Percentiles rank a stretch among this genome's conserved stretches.
phyloP scores from a whole-genome alignment of 2,113 vertebrate species.

The Cryptomyrus ogoouensis region DNA sequence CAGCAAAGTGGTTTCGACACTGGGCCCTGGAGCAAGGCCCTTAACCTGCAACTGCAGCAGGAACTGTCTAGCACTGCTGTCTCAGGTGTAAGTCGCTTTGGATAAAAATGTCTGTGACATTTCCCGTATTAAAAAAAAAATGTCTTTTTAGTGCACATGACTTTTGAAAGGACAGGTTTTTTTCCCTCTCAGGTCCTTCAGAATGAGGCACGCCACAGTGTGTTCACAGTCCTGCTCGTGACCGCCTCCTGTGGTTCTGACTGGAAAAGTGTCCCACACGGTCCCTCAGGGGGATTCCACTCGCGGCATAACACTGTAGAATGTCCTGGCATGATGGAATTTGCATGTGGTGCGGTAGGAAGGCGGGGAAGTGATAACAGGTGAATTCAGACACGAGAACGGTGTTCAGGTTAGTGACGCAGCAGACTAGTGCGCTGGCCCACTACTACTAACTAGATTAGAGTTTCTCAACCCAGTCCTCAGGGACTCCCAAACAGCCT shows the following conservation, averaged over 20 bases:
- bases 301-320: neutral
- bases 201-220: conserved; percentile 5
- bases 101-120: neutral
- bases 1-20: neutral
- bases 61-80: neutral
- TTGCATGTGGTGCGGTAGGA: neutral
- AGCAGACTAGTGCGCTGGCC: neutral
- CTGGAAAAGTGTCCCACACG: neutral
- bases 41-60: neutral
- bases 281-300: neutral
- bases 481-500: neutral
- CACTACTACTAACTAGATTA: neutral
- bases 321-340: neutral
- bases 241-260: neutral
- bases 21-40: neutral
- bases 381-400: neutral
- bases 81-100: neutral
- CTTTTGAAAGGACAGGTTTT: conserved; percentile 17
- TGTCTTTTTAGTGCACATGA: neutral
- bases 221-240: neutral
- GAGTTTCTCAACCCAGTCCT: neutral
- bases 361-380: neutral
- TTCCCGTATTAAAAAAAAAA: neutral
- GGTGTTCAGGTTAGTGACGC: neutral
- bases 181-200: conserved; percentile 15